Evolutionary conservation across 2,888 invertebrate genomes (phyloP).

Genomic region (Lottia gigantea): DNA sequence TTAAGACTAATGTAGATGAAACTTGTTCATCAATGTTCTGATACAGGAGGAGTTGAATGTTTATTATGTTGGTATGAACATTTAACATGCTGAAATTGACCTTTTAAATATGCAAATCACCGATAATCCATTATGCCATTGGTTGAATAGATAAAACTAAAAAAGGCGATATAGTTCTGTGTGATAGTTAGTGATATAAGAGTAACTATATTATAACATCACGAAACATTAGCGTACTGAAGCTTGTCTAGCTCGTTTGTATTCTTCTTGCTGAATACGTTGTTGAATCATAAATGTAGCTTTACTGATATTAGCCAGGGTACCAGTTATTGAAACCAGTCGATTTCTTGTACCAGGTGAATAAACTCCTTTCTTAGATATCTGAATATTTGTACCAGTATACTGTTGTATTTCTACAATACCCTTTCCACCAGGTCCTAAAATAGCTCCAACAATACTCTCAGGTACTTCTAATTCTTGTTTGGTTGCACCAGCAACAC

Average conservation of each 20-base stretch:
- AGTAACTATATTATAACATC: constrained; percentile 28
- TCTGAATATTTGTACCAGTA: constrained; percentile 97
- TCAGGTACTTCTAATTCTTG: constrained; percentile 83
- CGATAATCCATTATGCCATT: constrained; percentile 3
- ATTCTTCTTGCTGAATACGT: constrained; percentile 94
- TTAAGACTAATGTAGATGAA: background rate
- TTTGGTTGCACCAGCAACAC: constrained; percentile 69
- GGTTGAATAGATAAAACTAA: constrained; percentile 12
- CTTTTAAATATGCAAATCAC: constrained; percentile 1
- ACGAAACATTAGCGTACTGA: constrained; percentile 45
- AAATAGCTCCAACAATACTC: constrained; percentile 96
- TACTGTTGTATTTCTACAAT: constrained; percentile 96
- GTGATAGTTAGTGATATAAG: constrained; percentile 17
- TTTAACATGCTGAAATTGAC: too few species aligned
- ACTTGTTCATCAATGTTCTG: constrained; percentile 5
- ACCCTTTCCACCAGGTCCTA: constrained; percentile 96
- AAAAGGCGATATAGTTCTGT: constrained; percentile 16
- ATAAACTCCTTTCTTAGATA: constrained; percentile 97
- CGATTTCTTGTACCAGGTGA: constrained; percentile 97
- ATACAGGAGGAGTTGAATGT: background rate
- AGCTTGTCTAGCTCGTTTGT: constrained; percentile 88
- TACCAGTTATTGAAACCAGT: constrained; percentile 94
- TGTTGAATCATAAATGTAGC: constrained; percentile 97
- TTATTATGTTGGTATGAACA: too few species aligned
- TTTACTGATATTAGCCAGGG: constrained; percentile 86